These are phyloP conservation scores for Sylvia borin DNA, from an alignment of 2,797 vertebrate genomes.

Conservation along the genomic window DNA sequence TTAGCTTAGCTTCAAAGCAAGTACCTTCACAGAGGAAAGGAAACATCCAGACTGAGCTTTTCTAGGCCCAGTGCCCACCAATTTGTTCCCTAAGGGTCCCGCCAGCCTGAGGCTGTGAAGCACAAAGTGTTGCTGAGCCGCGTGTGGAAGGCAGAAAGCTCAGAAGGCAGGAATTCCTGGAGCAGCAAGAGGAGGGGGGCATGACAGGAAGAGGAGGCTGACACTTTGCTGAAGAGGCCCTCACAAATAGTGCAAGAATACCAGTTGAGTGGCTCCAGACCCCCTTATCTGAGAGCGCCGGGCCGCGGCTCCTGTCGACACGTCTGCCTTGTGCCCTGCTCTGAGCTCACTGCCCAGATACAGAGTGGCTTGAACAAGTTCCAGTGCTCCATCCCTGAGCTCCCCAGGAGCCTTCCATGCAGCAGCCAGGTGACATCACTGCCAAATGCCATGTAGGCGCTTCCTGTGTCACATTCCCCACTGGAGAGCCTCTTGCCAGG, in stretches of 20 bases:
- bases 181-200: neutral
- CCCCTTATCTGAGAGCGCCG: conserved; percentile 5
- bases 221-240: neutral
- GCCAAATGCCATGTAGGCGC: neutral
- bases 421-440: conserved; percentile 62
- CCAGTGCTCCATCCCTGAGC: neutral
- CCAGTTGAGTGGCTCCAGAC: neutral
- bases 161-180: conserved; percentile 18
- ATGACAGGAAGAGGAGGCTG: conserved; percentile 41
- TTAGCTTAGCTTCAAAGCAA: neutral
- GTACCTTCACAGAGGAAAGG: neutral
- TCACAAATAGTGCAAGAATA: neutral
- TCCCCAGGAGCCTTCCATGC: neutral
- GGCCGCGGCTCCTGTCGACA: neutral
- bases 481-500: conserved; percentile 72
- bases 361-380: conserved; percentile 42
- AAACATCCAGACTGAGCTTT: neutral
- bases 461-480: conserved; percentile 75
- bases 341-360: neutral
- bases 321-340: neutral
- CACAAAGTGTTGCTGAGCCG: neutral
- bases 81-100: neutral
- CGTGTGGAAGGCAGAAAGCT: neutral
- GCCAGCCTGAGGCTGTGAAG: neutral
- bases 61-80: neutral